These are phyloP conservation scores for Zoanthus gigantus DNA, from an alignment of 92 coral and sea anemone species.

Conservation along the genomic window DNA sequence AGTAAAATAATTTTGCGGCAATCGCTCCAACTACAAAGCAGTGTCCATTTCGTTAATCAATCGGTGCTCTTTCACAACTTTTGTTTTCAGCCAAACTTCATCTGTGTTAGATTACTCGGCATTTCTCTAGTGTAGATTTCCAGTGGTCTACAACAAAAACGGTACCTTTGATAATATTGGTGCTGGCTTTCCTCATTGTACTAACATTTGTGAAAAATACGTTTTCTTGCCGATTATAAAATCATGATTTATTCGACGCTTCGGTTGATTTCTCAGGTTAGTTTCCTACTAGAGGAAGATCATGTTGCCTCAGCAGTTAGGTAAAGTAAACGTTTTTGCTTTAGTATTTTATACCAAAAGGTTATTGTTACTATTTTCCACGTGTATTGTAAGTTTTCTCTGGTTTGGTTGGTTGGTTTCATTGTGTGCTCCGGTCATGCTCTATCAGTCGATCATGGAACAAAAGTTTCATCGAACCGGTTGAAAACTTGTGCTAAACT, in stretches of 20 bases:
- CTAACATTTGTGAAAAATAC: not conserved
- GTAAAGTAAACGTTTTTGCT: not conserved
- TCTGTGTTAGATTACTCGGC: slow-evolving; percentile 39
- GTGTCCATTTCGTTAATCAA: slow-evolving; percentile 28
- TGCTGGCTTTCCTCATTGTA: slow-evolving; percentile 8
- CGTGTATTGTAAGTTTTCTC: slow-evolving; percentile 27
- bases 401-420: slow-evolving; percentile 42
- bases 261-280: slow-evolving; percentile 1
- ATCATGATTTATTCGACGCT: not conserved
- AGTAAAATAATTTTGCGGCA: slow-evolving; percentile 44
- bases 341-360: slow-evolving; percentile 11
- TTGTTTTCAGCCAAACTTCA: slow-evolving; percentile 21
- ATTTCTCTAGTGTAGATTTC: slow-evolving; percentile 26
- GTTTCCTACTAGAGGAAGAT: not conserved
- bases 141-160: slow-evolving; percentile 19
- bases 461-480: slow-evolving; percentile 32
- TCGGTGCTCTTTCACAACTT: slow-evolving; percentile 46
- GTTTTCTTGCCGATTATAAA: not conserved
- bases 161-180: not conserved
- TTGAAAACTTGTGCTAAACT: not conserved
- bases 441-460: slow-evolving; percentile 23
- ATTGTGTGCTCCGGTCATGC: slow-evolving; percentile 46
- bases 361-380: slow-evolving; percentile 44
- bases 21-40: slow-evolving; percentile 42
- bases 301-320: slow-evolving; percentile 16